Base-by-base conservation (phyloP, 2,113 vertebrate species). In the Leptobrachium leishanense region DNA sequence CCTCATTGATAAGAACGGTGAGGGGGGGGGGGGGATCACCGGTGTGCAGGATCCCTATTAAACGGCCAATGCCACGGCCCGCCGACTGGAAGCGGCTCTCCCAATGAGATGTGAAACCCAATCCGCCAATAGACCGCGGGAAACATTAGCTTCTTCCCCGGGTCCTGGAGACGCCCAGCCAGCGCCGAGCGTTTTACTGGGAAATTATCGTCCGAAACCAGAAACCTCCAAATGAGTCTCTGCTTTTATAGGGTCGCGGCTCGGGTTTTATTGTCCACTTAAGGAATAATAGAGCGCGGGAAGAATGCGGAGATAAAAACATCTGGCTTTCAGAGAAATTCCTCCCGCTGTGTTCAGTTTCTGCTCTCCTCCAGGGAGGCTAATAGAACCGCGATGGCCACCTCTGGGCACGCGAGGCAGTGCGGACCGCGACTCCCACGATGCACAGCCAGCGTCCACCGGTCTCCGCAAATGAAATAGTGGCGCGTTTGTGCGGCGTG, bases 11-110 rank as follows among this genome's bases (percentile, higher is more conserved):
- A 41, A 80, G 68, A 74, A 42, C 2, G 50, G 54, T 42, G 74
- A 74, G 50, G n/a, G 50, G 66, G 20, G 20, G 20, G 20, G 20
- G 20, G 20, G 20, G 20, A 72, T 50, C 63, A n/a, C 42, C 57
- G 50, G 50, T 72, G 62, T 43, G 43, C 64, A 68, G 78, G 72
- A 68, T 68, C 50, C 20, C 54, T 59, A 55, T 81, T 81, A 74
- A 74, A 74, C 20, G 8, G n/a, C 71, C 43, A 44, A 44, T 73
- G 62, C 71, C 77, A 80, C 41, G 12, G 63, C 64, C 55, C 15
- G 40, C 63, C 55, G 46, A 5, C 64, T 54, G 74, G 13, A 20
- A 46, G 42, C 31, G 13, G 20, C 54, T 13, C 50, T 55, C 20
- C 70, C 5, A 53, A 31, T 55, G 46, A 72, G 40, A 8, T 31